Evolutionary conservation across 2,888 invertebrate genomes (phyloP), one percentile per base, ranked within the genome.

Genomic region (Pseudeuparius sepicola): DNA sequence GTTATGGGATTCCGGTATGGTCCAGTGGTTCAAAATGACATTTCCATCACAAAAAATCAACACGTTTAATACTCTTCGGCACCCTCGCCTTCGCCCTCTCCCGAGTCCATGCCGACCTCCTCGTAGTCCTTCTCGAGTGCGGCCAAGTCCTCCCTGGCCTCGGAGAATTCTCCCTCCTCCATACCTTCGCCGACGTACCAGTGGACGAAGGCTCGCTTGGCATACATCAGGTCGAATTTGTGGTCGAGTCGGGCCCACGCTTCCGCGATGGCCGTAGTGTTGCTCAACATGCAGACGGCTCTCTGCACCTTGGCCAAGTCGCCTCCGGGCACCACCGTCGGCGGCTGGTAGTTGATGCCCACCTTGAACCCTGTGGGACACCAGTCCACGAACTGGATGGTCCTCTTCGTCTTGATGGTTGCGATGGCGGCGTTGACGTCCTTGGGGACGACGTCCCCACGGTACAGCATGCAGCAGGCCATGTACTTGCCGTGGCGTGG

Each of bases 211-310:
- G 94, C 94, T 43, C 93, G 76, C 65, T 94, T 94, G 31, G 90
- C 87, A 65, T 89, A 94, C 92, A 94, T 93, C 52, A 94, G 66
- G 65, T 94, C 93, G 61, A 94, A 92, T 60, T 94, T 94, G 64
- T 87, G 90, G 67, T 94, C 92, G 43, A 94, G 73, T 56, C 93
- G 81, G 13, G 90, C 90, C 93, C 93, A 94, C 24, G 94, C 93
- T 64, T 94, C 92, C 12, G 90, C 92, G 61, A 94, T 93, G 51
- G 94, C n/a, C n/a, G n/a, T n/a, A n/a, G n/a, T n/a, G n/a, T n/a
- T n/a, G n/a, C n/a, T n/a, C n/a, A n/a, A n/a, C 93, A 94, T 94
- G 78, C 94, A 96, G 14, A 96, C 92, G 47, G 93, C 92, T 54
- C 94, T 82, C 64, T 90, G 88, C 17, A 93, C 92, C 70, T 90